A percentile compares a stretch with the other conserved stretches of the same genome.
phyloP scores from a whole-genome alignment of 2,888 invertebrate species.

The Eupsilia transversa region DNA sequence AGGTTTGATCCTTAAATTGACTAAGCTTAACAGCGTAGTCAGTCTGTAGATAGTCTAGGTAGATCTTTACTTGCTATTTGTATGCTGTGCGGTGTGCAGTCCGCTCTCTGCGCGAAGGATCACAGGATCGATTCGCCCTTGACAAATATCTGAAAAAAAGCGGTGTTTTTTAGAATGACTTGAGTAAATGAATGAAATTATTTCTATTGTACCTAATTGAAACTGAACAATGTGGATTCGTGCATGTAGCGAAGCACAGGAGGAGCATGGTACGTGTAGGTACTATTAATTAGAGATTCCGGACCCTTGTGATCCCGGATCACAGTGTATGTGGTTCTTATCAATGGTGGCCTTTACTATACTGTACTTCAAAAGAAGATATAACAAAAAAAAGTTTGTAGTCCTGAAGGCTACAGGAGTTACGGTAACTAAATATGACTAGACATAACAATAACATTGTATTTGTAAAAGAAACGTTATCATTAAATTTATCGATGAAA shows the following conservation, averaged over 20 bases:
- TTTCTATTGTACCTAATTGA: too few species aligned
- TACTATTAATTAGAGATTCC: too few species aligned
- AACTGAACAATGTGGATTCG: too few species aligned
- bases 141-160: not conserved
- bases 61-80: not conserved
- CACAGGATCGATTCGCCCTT: not conserved
- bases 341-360: not conserved
- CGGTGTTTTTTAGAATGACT: not conserved
- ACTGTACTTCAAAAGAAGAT: not conserved
- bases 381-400: not conserved
- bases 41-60: too few species aligned
- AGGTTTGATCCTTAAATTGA: too few species aligned
- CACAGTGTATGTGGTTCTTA: not conserved
- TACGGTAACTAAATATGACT: not conserved
- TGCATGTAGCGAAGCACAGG: not conserved
- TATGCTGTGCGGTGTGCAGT: not conserved
- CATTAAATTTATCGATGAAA: slow-evolving; percentile 13
- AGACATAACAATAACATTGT: not conserved
- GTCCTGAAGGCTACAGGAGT: not conserved
- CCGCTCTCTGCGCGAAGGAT: not conserved
- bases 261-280: not conserved
- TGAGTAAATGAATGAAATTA: not conserved
- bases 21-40: not conserved
- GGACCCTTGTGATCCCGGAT: too few species aligned
- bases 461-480: slow-evolving; percentile 11